These are phyloP conservation scores for Leptodactylus fallax DNA, from an alignment of 2,797 vertebrate genomes.

Conservation along the genomic window DNA sequence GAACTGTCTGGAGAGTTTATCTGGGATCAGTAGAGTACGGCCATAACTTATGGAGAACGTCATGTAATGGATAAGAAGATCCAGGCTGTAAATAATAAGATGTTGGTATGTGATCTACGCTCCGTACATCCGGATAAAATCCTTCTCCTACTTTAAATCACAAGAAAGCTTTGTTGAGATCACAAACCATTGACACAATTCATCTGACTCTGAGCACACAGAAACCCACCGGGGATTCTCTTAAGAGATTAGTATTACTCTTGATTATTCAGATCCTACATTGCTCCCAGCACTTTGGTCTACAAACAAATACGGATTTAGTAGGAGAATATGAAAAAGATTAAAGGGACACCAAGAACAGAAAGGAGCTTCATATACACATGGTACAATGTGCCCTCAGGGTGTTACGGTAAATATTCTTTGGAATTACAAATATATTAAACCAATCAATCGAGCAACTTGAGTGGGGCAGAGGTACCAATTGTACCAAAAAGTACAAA, in stretches of 20 bases:
- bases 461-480: too few relatives aligned
- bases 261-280: conserved; percentile 56
- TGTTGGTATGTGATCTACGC: background rate
- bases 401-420: too few relatives aligned
- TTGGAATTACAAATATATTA: too few relatives aligned
- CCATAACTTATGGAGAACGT: background rate
- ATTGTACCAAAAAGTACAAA: too few relatives aligned
- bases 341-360: too few relatives aligned
- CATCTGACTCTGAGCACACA: conserved; percentile 2
- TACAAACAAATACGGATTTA: conserved; percentile 56
- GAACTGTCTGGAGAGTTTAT: background rate
- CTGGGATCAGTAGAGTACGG: background rate
- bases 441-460: too few relatives aligned
- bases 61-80: background rate
- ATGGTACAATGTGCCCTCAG: too few relatives aligned
- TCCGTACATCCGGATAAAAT: background rate
- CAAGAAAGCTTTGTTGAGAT: conserved; percentile 37
- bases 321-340: conserved; percentile 20
- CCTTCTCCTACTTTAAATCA: conserved; percentile 21
- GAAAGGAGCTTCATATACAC: too few relatives aligned
- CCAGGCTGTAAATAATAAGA: conserved; percentile 20
- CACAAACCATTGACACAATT: conserved; percentile 41
- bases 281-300: conserved; percentile 51
- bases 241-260: conserved; percentile 50
- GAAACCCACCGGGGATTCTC: conserved; percentile 26